phyloP scores from a whole-genome alignment of 2,888 invertebrate species.

The Helicoverpa assulta region DNA sequence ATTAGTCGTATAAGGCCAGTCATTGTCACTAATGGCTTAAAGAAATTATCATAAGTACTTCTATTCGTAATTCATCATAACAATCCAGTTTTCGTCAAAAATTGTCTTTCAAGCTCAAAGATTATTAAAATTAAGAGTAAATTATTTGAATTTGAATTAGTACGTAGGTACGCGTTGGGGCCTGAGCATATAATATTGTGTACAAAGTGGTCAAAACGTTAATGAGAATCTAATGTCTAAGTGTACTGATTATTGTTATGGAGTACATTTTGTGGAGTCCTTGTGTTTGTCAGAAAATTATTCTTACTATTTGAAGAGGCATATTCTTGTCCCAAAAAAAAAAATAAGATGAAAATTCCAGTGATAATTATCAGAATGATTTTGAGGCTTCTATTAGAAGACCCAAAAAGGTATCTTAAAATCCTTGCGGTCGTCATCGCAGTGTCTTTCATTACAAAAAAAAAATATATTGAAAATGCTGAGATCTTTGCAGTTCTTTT shows the following conservation, averaged over 20 bases:
- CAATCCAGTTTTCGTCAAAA: not conserved
- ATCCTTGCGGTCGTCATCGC: too few species aligned
- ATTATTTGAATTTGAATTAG: conserved; percentile 38
- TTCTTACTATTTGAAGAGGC: conserved; percentile 3
- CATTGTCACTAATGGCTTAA: too few species aligned
- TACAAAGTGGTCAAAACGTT: conserved; percentile 40
- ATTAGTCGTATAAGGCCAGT: too few species aligned
- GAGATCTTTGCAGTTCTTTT: too few species aligned
- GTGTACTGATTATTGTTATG: conserved; percentile 9
- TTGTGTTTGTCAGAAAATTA: conserved; percentile 35
- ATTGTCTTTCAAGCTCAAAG: conserved; percentile 26
- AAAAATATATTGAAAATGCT: too few species aligned
- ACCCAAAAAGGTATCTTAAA: too few species aligned
- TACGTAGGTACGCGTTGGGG: conserved; percentile 25
- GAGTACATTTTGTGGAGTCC: conserved; percentile 46
- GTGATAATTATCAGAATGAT: not conserved
- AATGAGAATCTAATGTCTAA: conserved; percentile 28
- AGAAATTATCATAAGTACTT: too few species aligned
- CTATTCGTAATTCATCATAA: not conserved
- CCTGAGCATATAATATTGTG: conserved; percentile 43
- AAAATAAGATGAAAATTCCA: not conserved
- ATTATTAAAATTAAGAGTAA: conserved; percentile 12
- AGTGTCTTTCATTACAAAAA: too few species aligned
- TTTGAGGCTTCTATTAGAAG: conserved; percentile 2
- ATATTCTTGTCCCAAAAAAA: not conserved